Evolutionary conservation across 2,888 invertebrate genomes (phyloP).

Genomic region (Oscheius onirici): DNA sequence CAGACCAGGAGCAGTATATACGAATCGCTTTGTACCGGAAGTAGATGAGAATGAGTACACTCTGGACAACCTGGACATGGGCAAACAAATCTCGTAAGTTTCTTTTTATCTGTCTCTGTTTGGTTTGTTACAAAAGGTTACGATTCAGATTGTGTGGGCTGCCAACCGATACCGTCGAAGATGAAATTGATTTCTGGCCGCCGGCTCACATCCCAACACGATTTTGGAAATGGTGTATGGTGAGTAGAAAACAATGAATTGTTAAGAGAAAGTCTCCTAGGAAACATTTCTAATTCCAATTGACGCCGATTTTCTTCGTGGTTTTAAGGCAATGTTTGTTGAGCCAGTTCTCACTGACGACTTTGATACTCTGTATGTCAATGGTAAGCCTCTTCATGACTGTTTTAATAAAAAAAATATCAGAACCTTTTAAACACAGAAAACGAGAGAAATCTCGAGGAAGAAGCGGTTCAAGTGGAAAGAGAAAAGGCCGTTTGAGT

Average conservation of each 20-base stretch:
- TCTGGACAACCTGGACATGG: conserved; percentile 11
- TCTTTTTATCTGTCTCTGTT: neutral
- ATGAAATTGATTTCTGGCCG: conserved; percentile 41
- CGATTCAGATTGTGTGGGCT: conserved; percentile 40
- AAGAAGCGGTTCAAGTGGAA: neutral
- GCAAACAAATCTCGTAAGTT: conserved; percentile 1
- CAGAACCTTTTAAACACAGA: conserved; percentile 48
- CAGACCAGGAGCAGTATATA: conserved; percentile 33
- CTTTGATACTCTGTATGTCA: conserved; percentile 38
- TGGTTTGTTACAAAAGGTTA: neutral
- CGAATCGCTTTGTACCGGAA: conserved; percentile 6
- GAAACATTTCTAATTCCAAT: conserved; percentile 39
- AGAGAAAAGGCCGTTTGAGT: neutral
- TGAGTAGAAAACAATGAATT: neutral
- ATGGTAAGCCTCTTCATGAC: conserved; percentile 30
- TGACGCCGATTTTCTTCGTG: conserved; percentile 37
- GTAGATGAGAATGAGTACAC: conserved; percentile 1
- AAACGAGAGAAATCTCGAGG: conserved; percentile 23
- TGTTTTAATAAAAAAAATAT: neutral
- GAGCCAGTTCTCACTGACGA: conserved; percentile 35
- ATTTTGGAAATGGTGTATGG: conserved; percentile 52
- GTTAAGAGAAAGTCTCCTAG: conserved; percentile 1
- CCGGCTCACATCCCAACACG: conserved; percentile 41
- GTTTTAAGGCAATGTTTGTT: conserved; percentile 39
- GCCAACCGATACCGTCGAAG: conserved; percentile 39